Percentiles rank a stretch among this genome's conserved stretches.
phyloP scores from a whole-genome alignment of 1,140 invertebrate species.

The Pararge aegeria region DNA sequence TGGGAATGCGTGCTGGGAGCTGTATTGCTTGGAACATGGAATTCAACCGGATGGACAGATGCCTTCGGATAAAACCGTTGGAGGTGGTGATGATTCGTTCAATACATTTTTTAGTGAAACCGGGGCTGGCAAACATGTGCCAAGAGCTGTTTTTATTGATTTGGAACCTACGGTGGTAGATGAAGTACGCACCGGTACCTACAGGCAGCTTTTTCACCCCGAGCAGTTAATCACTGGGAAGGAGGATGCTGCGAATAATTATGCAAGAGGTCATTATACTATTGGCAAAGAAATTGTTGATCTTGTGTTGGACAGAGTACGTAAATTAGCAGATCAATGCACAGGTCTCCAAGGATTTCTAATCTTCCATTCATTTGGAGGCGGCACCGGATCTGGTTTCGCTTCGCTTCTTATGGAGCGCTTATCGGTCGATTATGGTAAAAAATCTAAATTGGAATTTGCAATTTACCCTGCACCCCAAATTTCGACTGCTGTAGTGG shows the following conservation, averaged over 20 bases:
- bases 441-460: conserved; percentile 94
- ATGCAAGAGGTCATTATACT: conserved; percentile 92
- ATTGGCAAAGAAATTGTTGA: conserved; percentile 93
- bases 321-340: conserved; percentile 92
- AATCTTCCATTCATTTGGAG: conserved; percentile 94
- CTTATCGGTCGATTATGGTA: conserved; percentile 93
- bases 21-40: conserved; percentile 95
- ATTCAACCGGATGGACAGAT: conserved; percentile 90
- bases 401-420: conserved; percentile 93
- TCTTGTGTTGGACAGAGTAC: conserved; percentile 87
- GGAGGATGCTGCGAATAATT: conserved; percentile 93
- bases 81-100: conserved; percentile 90
- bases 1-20: conserved; percentile 91
- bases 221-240: conserved; percentile 91
- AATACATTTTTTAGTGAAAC: conserved; percentile 96
- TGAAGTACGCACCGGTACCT: conserved; percentile 90
- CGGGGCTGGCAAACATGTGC: conserved; percentile 92
- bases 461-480: conserved; percentile 94
- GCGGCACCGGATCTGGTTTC: conserved; percentile 94
- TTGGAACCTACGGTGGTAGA: conserved; percentile 92
- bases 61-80: conserved; percentile 83
- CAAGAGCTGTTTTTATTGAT: conserved; percentile 92
- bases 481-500: conserved; percentile 93
- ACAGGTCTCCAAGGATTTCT: conserved; percentile 93
- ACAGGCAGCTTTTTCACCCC: conserved; percentile 90